Conservation (phyloP, 2,797 vertebrate genomes). For the Erethizon dorsatum region DNA sequence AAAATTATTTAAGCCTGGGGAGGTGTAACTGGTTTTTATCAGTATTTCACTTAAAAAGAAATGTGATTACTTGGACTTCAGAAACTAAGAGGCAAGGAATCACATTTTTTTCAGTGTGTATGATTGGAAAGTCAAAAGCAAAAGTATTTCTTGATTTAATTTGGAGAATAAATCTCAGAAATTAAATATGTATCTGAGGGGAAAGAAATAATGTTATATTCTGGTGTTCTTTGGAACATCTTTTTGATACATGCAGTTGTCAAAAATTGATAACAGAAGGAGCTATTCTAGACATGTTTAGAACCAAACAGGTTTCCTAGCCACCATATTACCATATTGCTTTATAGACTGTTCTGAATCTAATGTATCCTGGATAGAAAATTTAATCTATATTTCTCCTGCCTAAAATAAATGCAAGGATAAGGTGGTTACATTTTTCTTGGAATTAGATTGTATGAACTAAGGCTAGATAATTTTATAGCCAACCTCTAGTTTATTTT, state of each 20-base stretch:
- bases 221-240: neutral
- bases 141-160: constrained; percentile 58
- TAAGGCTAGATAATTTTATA: neutral
- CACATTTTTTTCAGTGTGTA: constrained; percentile 11
- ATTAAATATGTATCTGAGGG: constrained; percentile 29
- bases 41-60: constrained; percentile 69
- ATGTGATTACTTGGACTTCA: neutral
- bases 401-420: neutral
- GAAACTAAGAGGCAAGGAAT: constrained; percentile 21
- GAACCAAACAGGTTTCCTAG: neutral
- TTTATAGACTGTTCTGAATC: neutral
- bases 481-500: neutral
- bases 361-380: neutral
- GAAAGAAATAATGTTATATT: constrained; percentile 44
- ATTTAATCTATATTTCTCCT: neutral
- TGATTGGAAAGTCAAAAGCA: constrained; percentile 48
- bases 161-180: constrained; percentile 57
- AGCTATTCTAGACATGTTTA: constrained; percentile 41
- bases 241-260: neutral
- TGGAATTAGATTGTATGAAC: constrained; percentile 20
- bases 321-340: neutral
- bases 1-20: neutral
- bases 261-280: neutral
- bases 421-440: neutral
- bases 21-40: constrained; percentile 48